Base-by-base conservation (phyloP, 1,140 invertebrate species). In the Macrotrachela quadricornifera region DNA sequence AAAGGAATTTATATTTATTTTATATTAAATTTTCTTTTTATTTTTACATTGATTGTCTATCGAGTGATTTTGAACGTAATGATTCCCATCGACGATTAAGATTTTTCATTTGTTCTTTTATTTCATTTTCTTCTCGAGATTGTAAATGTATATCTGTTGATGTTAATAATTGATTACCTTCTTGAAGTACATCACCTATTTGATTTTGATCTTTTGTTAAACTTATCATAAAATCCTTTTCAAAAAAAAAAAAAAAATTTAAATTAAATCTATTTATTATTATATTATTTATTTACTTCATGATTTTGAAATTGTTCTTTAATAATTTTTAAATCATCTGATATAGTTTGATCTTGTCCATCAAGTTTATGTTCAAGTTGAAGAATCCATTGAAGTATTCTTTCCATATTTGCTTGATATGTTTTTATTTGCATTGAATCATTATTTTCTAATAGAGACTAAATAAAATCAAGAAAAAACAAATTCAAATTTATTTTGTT, bases 41-140 rank as follows among this genome's bases (percentile, higher is more conserved):
- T 4, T 30, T 8, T 30, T 30, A 30, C 63, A 72, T 78, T 4
- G 78, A 76, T 68, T 90, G 85, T 56, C 80, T 76, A 58, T 80
- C 77, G 69, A 87, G 79, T 0, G 85, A 83, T 46, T 76, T 77
- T 46, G 79, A 64, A 50, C 85, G 68, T 14, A 90, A 69, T 39
- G 78, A 78, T 70, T 90, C 84, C 85, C 85, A 90, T 41, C 83
- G 75, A 41, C 80, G 78, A 69, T 83, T 83, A 1, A 91, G 71
- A 42, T 88, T 69, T 46, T 80, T 78, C 81, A 87, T 85, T 71
- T 88, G 85, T 38, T 83, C 75, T 36, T 78, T 74, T 51, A 90
- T 81, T 72, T 88, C 83, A 49, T 78, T 76, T 56, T 80, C 80
- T 30, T 30, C 21, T 67, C 87, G 83, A 4, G 21, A 30, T 30